Evolutionary conservation across 1,140 invertebrate species (phyloP).

Genomic region (Colletes latitarsis): DNA sequence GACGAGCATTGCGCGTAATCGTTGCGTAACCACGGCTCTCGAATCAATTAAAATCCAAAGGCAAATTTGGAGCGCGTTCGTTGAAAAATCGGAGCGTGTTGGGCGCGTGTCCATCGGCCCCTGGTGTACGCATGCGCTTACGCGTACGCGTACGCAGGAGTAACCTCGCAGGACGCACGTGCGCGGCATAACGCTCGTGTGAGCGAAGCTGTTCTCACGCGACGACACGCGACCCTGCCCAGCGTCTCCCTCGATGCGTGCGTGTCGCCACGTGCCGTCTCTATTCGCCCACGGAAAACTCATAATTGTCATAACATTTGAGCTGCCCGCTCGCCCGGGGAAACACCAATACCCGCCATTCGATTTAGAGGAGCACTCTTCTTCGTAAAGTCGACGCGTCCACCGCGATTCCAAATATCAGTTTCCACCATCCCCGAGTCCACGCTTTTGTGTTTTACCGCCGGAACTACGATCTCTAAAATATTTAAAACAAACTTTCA

Average conservation of each 20-base stretch:
- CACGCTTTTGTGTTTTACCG: background rate
- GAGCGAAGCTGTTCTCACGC: slow-evolving; percentile 78
- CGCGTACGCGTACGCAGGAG: slow-evolving; percentile 37
- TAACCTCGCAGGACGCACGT: slow-evolving; percentile 37
- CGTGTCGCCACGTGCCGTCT: slow-evolving; percentile 73
- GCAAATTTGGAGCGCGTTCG: background rate
- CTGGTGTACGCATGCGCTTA: slow-evolving; percentile 46
- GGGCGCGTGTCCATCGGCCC: slow-evolving; percentile 31
- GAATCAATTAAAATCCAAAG: background rate
- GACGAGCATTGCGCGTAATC: too few relatives aligned
- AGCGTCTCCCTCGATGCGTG: slow-evolving; percentile 58
- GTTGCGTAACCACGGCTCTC: background rate
- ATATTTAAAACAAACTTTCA: too few relatives aligned
- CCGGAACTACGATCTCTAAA: too few relatives aligned
- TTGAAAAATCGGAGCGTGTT: slow-evolving; percentile 39
- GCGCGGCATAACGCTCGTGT: slow-evolving; percentile 71
- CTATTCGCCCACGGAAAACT: slow-evolving; percentile 74
- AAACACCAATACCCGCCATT: slow-evolving; percentile 35
- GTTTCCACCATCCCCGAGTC: background rate
- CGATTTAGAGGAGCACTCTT: slow-evolving; percentile 17
- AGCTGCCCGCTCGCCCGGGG: slow-evolving; percentile 16
- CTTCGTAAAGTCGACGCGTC: slow-evolving; percentile 17
- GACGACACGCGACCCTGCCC: slow-evolving; percentile 74
- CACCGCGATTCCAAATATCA: background rate
- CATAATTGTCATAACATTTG: slow-evolving; percentile 79